Base-by-base conservation (phyloP, 2,797 vertebrate species). In the Pitangus sulphuratus region DNA sequence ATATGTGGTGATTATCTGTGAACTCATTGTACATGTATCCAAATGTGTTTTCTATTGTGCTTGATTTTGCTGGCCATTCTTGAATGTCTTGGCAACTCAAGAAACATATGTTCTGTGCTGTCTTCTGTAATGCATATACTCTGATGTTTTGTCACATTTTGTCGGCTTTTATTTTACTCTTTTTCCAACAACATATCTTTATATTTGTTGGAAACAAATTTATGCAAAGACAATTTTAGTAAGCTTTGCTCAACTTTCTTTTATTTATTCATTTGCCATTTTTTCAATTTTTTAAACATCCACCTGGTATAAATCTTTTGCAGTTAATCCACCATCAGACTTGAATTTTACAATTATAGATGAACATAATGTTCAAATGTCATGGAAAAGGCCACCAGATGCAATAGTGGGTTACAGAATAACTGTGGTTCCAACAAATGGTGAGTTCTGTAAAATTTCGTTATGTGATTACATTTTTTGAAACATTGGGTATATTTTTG, bases 341-440 rank as follows among this genome's bases (percentile, higher is more conserved):
- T 98, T 99, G 98, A 99, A 98, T 97, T 99, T 99, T 99, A 99
- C 98, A 98, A 99, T 99, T 98, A 98, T 99, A 98, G 99, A 99
- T 98, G 99, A 99, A 97, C 98, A 98, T 97, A 99, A 99, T 84
- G 99, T 99, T 98, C 98, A 99, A 97, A 99, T 99, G 99, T 97
- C 97, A 92, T 99, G 99, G 99, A 98, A 94, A 90, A 97, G 97
- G 56, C 98, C 99, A 35, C 92, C 50, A 90, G 98, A 98, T 90
- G 97, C 96, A 93, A 99, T 99, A 97, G 97, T 98, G 87, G 99
- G 99, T 97, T 99, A 98, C 98, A 98, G 98, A 97, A 98, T 99
- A 97, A 99, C 98, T 83, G 98, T 99, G 92, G 98, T 98, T 76
- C 98, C 99, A 92, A 98, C 98, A 87, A 97, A 98, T 97, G 99